phyloP scores from a whole-genome alignment of 1,140 invertebrate genomes.

The Thaumatotibia leucotreta region DNA sequence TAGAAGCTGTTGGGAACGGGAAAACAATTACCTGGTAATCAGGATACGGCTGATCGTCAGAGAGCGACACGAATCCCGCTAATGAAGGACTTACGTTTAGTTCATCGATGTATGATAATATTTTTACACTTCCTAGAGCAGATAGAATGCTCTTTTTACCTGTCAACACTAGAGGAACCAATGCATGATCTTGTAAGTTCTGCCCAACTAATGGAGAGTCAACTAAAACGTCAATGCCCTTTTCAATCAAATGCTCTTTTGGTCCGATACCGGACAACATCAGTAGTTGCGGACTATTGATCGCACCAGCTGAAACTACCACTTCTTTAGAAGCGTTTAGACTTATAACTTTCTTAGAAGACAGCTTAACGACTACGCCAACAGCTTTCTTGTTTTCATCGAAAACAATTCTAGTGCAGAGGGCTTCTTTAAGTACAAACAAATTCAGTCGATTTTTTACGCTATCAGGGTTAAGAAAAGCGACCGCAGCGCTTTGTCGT shows the following conservation, averaged over 20 bases:
- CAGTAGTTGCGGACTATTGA: conserved; percentile 74
- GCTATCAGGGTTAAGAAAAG: conserved; percentile 72
- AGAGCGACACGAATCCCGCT: neutral
- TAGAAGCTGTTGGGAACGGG: neutral
- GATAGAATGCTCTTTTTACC: no score
- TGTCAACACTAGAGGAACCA: neutral
- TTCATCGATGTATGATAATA: neutral
- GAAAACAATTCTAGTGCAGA: conserved; percentile 71
- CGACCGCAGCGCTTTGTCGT: conserved; percentile 79
- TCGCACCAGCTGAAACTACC: conserved; percentile 74
- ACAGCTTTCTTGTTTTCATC: conserved; percentile 69
- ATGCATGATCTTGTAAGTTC: conserved; percentile 74
- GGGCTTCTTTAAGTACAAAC: conserved; percentile 56
- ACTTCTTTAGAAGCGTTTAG: conserved; percentile 78
- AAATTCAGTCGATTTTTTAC: conserved; percentile 64
- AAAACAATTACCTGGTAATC: conserved; percentile 16
- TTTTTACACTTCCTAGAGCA: no score
- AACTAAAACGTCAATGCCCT: conserved; percentile 44
- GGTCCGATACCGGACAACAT: conserved; percentile 79
- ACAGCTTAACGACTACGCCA: conserved; percentile 77
- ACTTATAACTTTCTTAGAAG: conserved; percentile 27
- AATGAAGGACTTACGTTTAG: neutral
- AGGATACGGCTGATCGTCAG: conserved; percentile 5
- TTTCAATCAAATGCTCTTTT: conserved; percentile 53
- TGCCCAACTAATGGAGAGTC: conserved; percentile 78